Percentiles rank a stretch among this genome's conserved stretches.
phyloP scores from a whole-genome alignment of 2,797 vertebrate species.

The Xenentodon cancila region DNA sequence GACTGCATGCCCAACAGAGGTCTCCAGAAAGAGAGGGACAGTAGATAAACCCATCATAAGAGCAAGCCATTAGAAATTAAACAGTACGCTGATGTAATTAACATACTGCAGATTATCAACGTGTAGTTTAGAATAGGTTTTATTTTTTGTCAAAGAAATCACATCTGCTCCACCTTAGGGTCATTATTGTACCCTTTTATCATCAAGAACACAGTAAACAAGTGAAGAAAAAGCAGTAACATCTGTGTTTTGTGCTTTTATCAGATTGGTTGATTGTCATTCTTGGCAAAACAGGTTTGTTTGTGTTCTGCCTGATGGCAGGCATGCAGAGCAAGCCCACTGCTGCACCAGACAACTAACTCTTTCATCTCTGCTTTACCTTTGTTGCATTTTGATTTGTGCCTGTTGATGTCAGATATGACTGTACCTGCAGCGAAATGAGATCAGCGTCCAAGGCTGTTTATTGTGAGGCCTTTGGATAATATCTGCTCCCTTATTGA shows the following conservation, averaged over 20 bases:
- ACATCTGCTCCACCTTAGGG: no score
- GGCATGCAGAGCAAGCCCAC: conserved; percentile 19
- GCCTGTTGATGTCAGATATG: conserved; percentile 57
- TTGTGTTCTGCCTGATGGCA: conserved; percentile 36
- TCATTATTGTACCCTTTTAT: no score
- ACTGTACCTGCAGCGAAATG: conserved; percentile 44
- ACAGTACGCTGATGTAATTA: no score
- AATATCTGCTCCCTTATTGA: conserved; percentile 41
- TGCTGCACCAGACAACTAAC: conserved; percentile 15
- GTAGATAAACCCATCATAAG: background rate
- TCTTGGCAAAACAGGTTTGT: conserved; percentile 33
- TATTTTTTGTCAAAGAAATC: no score
- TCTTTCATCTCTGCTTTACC: conserved; percentile 30
- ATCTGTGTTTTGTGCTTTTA: conserved; percentile 22
- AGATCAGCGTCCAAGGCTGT: conserved; percentile 33
- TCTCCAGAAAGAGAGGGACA: background rate
- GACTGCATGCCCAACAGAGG: background rate
- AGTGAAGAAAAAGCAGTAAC: no score
- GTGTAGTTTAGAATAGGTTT: no score
- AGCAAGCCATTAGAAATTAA: background rate
- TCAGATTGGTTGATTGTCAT: conserved; percentile 30
- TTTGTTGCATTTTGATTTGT: conserved; percentile 29
- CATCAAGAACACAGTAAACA: no score
- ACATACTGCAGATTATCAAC: no score
- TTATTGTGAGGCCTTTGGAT: conserved; percentile 42